Base-by-base conservation (phyloP, 2,888 invertebrate species). In the Brenthis ino region DNA sequence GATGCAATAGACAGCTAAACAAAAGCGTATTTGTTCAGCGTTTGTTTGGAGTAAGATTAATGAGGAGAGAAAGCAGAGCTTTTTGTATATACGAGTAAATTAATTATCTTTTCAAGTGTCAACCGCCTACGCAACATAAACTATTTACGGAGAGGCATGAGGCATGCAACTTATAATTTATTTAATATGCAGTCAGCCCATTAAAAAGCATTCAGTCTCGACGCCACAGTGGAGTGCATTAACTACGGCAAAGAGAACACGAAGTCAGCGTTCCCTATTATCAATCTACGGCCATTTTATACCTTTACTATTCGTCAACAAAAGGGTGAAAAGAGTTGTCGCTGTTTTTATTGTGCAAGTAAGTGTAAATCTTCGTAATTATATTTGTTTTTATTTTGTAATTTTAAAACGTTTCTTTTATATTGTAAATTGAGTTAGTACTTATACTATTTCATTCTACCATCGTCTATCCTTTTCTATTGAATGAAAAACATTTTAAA, bases 191-290 rank as follows among this genome's bases (percentile, higher is more conserved):
- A 83, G 81, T 79, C 80, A 81, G 80, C 78, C 85, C 84, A 89
- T 90, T 90, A 89, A 88, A 89, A 88, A 85, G 82, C 85, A 87
- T 89, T 89, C 87, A 87, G 81, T 79, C 80, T 71, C 76, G 79
- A 76, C 81, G 78, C 78, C 79, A 79, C 83, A 80, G 80, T 80
- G 75, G 77, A 81, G 79, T 80, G 80, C 80, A 84, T 84, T 85
- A 83, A 84, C 73, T 65, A 68, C 65, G 60, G 51, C 65, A 69
- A 71, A 73, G 71, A 68, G 65, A 67, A 70, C 63, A 50, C 53
- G 20, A 57, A 69, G 63, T 56, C 69, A 54, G 51, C 64, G 57
- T 24, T 63, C 53, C 43, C 58, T 57, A 70, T 70, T 70, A 70
- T 72, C 68, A 72, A 72, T 69, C 51, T 37, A 72, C 63, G 65